Conservation (phyloP, 2,797 vertebrate genomes). For the Siniperca scherzeri region DNA sequence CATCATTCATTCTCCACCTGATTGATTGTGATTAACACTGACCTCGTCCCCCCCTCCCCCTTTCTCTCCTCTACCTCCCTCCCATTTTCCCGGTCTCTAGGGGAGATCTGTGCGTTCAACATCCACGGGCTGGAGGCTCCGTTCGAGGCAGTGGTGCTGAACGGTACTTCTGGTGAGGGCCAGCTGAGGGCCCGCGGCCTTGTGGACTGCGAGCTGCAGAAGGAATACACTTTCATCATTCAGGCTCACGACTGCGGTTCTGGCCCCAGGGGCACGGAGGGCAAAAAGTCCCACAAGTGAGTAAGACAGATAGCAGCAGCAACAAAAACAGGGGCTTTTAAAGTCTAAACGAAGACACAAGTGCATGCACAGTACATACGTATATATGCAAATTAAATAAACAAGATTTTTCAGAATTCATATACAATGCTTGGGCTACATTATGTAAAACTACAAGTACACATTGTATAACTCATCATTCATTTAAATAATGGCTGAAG, state of each 20-base stretch:
- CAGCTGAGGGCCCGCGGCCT: constrained; percentile 90
- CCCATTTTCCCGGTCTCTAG: constrained; percentile 72
- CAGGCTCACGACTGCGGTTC: constrained; percentile 96
- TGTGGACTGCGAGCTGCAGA: constrained; percentile 96
- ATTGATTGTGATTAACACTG: constrained; percentile 42
- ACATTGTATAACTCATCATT: constrained; percentile 30
- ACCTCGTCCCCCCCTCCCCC: constrained; percentile 9
- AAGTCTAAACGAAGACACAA: neutral
- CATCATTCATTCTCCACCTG: constrained; percentile 13
- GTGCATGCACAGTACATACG: neutral
- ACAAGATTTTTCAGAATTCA: constrained; percentile 28
- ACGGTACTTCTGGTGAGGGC: constrained; percentile 96
- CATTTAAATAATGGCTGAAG: constrained; percentile 9
- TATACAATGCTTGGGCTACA: constrained; percentile 13
- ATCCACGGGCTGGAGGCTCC: constrained; percentile 94
- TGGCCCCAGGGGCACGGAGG: constrained; percentile 88
- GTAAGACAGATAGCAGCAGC: constrained; percentile 64
- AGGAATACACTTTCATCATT: constrained; percentile 97
- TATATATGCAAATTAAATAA: neutral
- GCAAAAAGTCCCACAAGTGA: constrained; percentile 98
- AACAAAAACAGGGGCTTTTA: neutral
- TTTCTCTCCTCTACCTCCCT: neutral
- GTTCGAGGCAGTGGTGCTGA: constrained; percentile 95
- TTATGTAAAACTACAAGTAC: constrained; percentile 14
- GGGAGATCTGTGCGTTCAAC: constrained; percentile 97